A percentile compares a stretch with the other conserved stretches of the same genome.
Evolutionary conservation across 2,113 vertebrate genomes (phyloP).

Genomic region (Amphiprion ocellaris): DNA sequence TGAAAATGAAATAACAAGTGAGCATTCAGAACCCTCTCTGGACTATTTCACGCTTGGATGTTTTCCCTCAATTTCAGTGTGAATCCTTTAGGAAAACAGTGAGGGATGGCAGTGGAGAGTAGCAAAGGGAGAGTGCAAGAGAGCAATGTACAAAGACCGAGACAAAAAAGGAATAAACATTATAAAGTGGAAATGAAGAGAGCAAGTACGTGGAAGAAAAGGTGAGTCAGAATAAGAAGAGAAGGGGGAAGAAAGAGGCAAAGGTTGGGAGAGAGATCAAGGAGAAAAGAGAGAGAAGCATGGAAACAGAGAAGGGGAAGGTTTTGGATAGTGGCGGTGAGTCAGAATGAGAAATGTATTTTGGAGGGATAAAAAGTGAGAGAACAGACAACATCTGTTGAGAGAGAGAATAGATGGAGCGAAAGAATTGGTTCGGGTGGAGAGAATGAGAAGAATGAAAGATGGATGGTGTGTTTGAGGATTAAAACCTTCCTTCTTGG

Average conservation of each 20-base stretch:
- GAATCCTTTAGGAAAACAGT: slow-evolving; percentile 74
- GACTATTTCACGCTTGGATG: slow-evolving; percentile 83
- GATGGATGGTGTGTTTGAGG: neutral
- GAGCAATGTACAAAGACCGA: slow-evolving; percentile 41
- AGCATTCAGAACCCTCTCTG: slow-evolving; percentile 73
- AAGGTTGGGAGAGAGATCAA: slow-evolving; percentile 7
- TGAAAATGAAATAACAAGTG: slow-evolving; percentile 81
- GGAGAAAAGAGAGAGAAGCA: slow-evolving; percentile 7
- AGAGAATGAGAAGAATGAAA: slow-evolving; percentile 26
- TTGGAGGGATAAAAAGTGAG: slow-evolving; percentile 19
- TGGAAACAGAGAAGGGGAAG: neutral
- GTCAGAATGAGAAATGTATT: slow-evolving; percentile 42
- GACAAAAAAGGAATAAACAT: slow-evolving; percentile 40
- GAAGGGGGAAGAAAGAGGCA: neutral
- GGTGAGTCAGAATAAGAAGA: slow-evolving; percentile 26
- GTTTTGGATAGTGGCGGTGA: slow-evolving; percentile 8
- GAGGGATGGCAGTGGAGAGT: slow-evolving; percentile 45
- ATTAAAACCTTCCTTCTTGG: slow-evolving; percentile 10
- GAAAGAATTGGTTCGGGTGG: slow-evolving; percentile 30
- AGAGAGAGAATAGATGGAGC: slow-evolving; percentile 30
- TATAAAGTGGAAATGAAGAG: slow-evolving; percentile 39
- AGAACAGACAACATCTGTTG: slow-evolving; percentile 9
- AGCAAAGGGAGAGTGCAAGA: slow-evolving; percentile 29
- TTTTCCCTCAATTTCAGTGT: slow-evolving; percentile 76
- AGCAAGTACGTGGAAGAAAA: slow-evolving; percentile 3